phyloP scores from a whole-genome alignment of 1,140 invertebrate genomes.

The Calliphora vicina region DNA sequence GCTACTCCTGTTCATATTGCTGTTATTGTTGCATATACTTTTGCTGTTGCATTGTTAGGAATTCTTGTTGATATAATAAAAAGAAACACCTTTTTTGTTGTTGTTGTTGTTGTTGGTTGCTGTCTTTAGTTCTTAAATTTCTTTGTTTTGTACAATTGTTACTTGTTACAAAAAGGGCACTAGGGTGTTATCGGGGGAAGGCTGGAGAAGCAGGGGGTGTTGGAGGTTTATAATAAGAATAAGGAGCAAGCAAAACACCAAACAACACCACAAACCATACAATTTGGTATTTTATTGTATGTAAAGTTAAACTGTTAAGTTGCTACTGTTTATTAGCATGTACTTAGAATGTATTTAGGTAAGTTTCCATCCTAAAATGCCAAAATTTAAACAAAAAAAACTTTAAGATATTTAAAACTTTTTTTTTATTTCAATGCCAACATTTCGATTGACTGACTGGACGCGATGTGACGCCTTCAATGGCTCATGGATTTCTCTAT shows the following conservation, averaged over 20 bases:
- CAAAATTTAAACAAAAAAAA: too few relatives aligned
- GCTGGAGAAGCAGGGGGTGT: background rate
- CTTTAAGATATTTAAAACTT: background rate
- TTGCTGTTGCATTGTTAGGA: slow-evolving; percentile 14
- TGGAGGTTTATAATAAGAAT: background rate
- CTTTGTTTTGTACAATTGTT: slow-evolving; percentile 32
- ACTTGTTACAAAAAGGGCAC: slow-evolving; percentile 2
- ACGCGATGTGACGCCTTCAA: too few relatives aligned
- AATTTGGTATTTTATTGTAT: slow-evolving; percentile 10
- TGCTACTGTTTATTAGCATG: slow-evolving; percentile 16
- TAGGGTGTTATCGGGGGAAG: background rate
- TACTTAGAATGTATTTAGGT: background rate
- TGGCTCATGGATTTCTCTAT: too few relatives aligned
- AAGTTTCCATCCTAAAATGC: background rate
- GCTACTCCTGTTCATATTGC: background rate
- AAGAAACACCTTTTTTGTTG: slow-evolving; percentile 20
- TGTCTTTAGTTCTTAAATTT: background rate
- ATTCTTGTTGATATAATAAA: slow-evolving; percentile 22
- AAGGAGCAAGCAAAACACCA: background rate
- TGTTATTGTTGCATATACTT: background rate
- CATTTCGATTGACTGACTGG: too few relatives aligned
- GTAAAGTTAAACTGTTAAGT: slow-evolving; percentile 17
- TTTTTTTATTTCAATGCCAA: too few relatives aligned
- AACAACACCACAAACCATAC: background rate
- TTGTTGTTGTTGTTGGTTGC: background rate